Conservation (phyloP, 2,113 vertebrate species). For the Sapayoa aenigma region DNA sequence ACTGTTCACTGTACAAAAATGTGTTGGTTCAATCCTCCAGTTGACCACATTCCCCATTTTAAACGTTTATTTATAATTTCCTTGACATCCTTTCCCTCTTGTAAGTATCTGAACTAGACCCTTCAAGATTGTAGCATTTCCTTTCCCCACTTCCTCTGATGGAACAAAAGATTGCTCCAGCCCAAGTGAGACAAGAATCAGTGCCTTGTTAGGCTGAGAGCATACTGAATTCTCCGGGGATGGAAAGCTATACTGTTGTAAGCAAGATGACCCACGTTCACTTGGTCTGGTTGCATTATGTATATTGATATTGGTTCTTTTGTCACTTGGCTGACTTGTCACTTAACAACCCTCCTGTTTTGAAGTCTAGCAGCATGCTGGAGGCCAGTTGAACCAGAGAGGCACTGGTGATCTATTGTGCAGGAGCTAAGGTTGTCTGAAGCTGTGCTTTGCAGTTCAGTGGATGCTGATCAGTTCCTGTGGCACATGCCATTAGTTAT, state of each 20-base stretch:
- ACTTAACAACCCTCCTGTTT: background rate
- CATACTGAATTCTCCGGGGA: background rate
- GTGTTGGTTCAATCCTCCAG: background rate
- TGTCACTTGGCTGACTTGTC: constrained; percentile 14
- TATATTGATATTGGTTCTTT: background rate
- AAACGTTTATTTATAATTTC: constrained; percentile 12
- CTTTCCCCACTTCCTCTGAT: background rate
- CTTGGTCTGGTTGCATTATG: background rate
- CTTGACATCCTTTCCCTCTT: background rate
- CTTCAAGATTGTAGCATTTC: background rate
- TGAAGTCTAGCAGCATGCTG: background rate
- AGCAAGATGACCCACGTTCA: constrained; percentile 1
- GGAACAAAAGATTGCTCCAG: background rate
- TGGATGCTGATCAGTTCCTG: constrained; percentile 3
- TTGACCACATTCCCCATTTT: background rate
- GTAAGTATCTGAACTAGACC: background rate
- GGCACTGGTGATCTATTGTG: background rate
- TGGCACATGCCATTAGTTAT: constrained; percentile 28
- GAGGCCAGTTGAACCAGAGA: background rate
- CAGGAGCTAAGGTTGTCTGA: background rate
- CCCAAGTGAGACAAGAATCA: background rate
- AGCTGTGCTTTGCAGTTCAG: background rate
- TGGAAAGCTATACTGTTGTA: background rate
- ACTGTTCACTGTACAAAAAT: background rate
- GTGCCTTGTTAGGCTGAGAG: background rate